Evolutionary conservation across 2,797 vertebrate species (phyloP), one percentile per base, ranked within the genome.

Genomic region (Liparis tanakae): DNA sequence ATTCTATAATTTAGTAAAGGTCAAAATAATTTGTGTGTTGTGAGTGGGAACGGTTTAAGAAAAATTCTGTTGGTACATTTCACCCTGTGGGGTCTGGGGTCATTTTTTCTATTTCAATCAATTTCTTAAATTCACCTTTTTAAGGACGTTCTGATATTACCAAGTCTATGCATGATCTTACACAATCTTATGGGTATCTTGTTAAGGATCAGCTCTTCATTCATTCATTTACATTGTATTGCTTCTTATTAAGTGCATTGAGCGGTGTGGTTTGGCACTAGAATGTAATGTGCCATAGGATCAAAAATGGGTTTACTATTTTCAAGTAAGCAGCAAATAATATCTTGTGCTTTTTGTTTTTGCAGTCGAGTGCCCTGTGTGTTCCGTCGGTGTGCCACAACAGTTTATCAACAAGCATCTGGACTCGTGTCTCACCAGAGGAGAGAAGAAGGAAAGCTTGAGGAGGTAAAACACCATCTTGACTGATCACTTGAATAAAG

Each of bases 301-400:
- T 7, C 22, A 41, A 10, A 13, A 48, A 39, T 1, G 1, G 25
- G 1, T 8, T 50, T 15, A 6, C 54, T 34, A 4, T 65, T 46
- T 69, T 36, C 20, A 48, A 43, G 39, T 34, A 20, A 59, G 63
- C 30, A 50, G 46, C 54, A 60, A 33, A 54, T 46, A 33, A 53
- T 46, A 18, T 59, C 7, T 46, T 77, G 17, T 78, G 1, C 64
- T 1, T 65, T 46, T 46, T 0, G 20, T 34, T 30, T 50, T 80
- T 92, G 22, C 91, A 99, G 98, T 99, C 92, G 95, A 94, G 5
- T 99, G 97, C 83, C 98, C 98, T 4, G 96, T 98, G 22, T 99
- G 98, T 67, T 93, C 87, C 7, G 94, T 98, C 37, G 90, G 82
- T 36, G 76, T 99, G 82, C 70, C 93, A 2, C 91, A 96, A 81